Evolutionary conservation across 2,797 vertebrate genomes (phyloP).

Genomic region (Microctenopoma stevenorrisi): DNA sequence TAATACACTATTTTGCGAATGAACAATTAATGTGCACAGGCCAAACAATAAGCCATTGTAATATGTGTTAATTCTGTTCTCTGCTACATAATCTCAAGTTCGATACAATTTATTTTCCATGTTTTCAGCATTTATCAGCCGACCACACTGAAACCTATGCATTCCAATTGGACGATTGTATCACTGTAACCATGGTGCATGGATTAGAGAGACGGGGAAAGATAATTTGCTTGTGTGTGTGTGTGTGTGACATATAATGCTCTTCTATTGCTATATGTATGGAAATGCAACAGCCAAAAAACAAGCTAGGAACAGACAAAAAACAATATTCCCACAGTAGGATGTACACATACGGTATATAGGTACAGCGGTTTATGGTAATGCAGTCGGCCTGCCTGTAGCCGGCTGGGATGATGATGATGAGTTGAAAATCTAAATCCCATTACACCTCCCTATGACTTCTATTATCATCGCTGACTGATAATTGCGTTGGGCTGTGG

Average conservation of each 20-base stretch:
- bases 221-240: constrained; percentile 28
- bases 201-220: constrained; percentile 51
- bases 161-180: constrained; percentile 54
- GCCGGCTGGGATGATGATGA: constrained; percentile 64
- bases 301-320: constrained; percentile 23
- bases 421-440: constrained; percentile 80
- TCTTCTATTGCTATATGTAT: constrained; percentile 12
- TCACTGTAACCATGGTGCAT: constrained; percentile 30
- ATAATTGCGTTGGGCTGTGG: constrained; percentile 74
- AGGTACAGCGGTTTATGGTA: constrained; percentile 44
- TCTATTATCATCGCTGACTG: constrained; percentile 77
- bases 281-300: constrained; percentile 7
- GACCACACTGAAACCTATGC: constrained; percentile 26
- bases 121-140: constrained; percentile 65
- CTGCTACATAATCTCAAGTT: constrained; percentile 16
- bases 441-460: constrained; percentile 77
- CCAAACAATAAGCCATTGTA: constrained; percentile 64
- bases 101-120: constrained; percentile 58
- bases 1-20: constrained; percentile 59
- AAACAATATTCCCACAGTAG: constrained; percentile 16
- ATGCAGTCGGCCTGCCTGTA: constrained; percentile 46
- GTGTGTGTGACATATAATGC: background rate
- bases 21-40: constrained; percentile 62
- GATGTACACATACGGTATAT: constrained; percentile 21
- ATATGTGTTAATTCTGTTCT: constrained; percentile 47